phyloP scores from a whole-genome alignment of 2,113 vertebrate genomes.

The Strigops habroptila region DNA sequence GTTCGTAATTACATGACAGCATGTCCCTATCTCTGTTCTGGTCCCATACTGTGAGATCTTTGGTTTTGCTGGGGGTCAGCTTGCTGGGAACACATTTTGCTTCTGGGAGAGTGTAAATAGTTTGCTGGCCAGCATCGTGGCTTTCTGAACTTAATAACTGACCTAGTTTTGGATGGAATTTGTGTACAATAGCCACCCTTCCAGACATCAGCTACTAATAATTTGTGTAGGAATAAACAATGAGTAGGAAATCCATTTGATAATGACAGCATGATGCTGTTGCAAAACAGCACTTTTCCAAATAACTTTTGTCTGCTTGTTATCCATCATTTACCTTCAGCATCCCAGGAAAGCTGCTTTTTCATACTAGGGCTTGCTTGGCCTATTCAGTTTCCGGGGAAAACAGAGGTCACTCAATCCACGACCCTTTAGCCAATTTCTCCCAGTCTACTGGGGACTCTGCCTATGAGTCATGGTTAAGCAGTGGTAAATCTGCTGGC shows the following conservation, averaged over 20 bases:
- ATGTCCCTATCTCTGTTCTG: neutral
- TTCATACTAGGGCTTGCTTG: neutral
- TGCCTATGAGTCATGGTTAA: neutral
- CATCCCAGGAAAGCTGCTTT: neutral
- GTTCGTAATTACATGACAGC: neutral
- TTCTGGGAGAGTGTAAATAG: neutral
- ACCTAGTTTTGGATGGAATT: slow-evolving; percentile 14
- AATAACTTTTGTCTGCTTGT: neutral
- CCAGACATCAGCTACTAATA: neutral
- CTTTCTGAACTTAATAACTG: neutral
- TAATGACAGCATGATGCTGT: neutral
- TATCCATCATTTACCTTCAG: neutral
- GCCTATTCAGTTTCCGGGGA: neutral
- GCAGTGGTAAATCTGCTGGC: neutral
- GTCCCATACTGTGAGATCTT: neutral
- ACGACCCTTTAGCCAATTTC: neutral
- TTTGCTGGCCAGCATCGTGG: neutral
- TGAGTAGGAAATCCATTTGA: neutral
- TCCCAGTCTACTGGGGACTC: neutral
- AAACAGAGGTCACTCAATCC: neutral
- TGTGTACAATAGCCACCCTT: neutral
- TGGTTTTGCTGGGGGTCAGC: neutral
- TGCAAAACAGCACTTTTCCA: neutral
- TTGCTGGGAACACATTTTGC: neutral
- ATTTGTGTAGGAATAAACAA: neutral